Evolutionary conservation across 2,888 invertebrate genomes (phyloP), one percentile per base, ranked within the genome.

Genomic region (Drosophila quinaria): DNA sequence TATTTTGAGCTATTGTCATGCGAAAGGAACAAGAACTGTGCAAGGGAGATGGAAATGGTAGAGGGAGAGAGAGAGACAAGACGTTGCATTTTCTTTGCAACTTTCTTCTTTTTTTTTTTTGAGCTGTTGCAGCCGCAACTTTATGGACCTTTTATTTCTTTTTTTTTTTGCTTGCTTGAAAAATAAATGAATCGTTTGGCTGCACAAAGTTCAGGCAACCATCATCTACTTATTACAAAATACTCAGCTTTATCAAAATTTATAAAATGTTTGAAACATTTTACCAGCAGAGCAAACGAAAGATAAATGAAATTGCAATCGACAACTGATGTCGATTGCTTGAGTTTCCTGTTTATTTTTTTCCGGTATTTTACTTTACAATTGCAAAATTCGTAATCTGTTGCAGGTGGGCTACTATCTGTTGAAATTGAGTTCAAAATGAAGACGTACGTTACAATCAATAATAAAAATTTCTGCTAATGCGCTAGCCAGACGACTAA

Each of bases 1-100:
- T 63, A 74, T 81, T 87, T 87, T 84, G 85, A 82, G 82, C 87
- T 64, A 76, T 82, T 82, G 83, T 87, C 72, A 70, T 51, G 56
- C 67, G 42, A 31, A 37, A 8, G 35, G 9, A 42, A 22, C 4
- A 6, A 29, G 8, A 1, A 39, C 47, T 41, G 29, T 13, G 8
- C 8, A 29, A 9, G 11, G 19, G 2, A 13, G 41, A 6, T 1
- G 4, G 6, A 15, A 19, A 22, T 37, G 5, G 1, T 6, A 6
- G 19, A 31, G 9, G 10, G n/a, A 42, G 17, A 13, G 33, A 35
- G 15, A 6, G 11, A 8, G 17, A 31, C 60, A 33, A 9, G 35
- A 51, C 51, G 41, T 25, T 59, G 76, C 73, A 73, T 68, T 78
- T 83, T 80, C 69, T 64, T 39, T 66, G 64, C 70, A 79, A 87